A percentile compares a stretch with the other conserved stretches of the same genome.
These are phyloP conservation scores for Pterobdella sp. DNA, from an alignment of 2,888 invertebrate genomes.

Conservation along the genomic window DNA sequence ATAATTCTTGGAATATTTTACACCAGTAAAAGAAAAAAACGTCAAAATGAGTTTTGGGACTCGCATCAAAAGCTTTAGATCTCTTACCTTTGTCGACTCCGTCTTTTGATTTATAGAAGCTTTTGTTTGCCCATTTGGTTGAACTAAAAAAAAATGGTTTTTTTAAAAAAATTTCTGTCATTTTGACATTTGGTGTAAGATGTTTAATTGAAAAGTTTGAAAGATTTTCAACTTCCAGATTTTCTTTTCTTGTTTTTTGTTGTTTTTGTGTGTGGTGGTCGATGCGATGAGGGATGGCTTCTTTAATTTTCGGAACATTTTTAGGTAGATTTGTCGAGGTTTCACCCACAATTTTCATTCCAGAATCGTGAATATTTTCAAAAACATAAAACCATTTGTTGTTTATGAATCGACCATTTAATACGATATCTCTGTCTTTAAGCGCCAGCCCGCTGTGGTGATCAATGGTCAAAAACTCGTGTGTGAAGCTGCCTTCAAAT, in stretches of 20 bases:
- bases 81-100: background rate
- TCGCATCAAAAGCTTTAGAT: no score
- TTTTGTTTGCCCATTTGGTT: background rate
- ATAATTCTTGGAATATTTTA: no score
- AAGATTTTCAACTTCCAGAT: background rate
- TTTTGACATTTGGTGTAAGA: background rate
- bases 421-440: slow-evolving; percentile 38
- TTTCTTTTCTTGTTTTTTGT: background rate
- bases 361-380: background rate
- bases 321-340: background rate
- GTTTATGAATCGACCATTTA: background rate
- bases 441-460: slow-evolving; percentile 39
- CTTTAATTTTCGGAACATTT: background rate
- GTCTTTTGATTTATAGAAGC: background rate
- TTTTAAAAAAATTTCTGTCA: background rate
- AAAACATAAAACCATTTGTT: background rate
- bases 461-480: slow-evolving; percentile 42
- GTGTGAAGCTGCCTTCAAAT: slow-evolving; percentile 32
- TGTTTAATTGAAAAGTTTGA: background rate
- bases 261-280: background rate
- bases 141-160: slow-evolving; percentile 10
- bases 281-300: background rate
- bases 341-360: background rate
- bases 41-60: no score
- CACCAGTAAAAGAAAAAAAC: no score